Base-by-base conservation (phyloP, 2,113 vertebrate species). In the Gavia stellata region DNA sequence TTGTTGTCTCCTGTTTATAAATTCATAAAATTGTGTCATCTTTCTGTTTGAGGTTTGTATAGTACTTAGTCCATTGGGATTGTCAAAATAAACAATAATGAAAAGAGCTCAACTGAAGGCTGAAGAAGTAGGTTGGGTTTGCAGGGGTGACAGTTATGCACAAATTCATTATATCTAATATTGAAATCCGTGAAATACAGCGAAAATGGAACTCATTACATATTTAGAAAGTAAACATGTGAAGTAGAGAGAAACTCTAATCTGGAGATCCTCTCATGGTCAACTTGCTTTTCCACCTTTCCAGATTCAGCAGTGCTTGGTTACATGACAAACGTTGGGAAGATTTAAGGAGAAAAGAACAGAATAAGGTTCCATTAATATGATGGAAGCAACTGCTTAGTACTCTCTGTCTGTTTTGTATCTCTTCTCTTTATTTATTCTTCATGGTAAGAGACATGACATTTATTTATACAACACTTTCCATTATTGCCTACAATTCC, bases 201-300 rank as follows among this genome's bases (percentile, higher is more conserved):
- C 2, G 3, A 71, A 81, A 90, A 88, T 47, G 17, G 17, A 83
- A 42, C 33, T 66, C 1, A 0, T 70, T 28, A 47, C 7, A 7
- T 87, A 31, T 29, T 23, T 73, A 52, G 40, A 68, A 91, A 68
- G 17, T 61, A 79, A 90, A 56, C 2, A 0, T 72, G 45, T 83
- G 42, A 67, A 94, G 15, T 52, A 85, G 61, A 91, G 61, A 59
- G 65, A 75, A 89, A 85, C 52, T 47, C 38, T 91, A 20, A 87
- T 78, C 34, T 79, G 61, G 47, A 82, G 78, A 72, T 87, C 34
- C 33, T 90, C 47, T 94, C 84, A 89, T 61, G 49, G 81, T 81
- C 77, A 92, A 36, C 81, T 96, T 89, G 84, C 70, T 96, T 90
- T 95, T 96, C 90, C 78, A 72, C 56, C 86, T 92, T 96, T 96